Base-by-base conservation (phyloP, 1,140 invertebrate species). In the Oryzaephilus surinamensis region DNA sequence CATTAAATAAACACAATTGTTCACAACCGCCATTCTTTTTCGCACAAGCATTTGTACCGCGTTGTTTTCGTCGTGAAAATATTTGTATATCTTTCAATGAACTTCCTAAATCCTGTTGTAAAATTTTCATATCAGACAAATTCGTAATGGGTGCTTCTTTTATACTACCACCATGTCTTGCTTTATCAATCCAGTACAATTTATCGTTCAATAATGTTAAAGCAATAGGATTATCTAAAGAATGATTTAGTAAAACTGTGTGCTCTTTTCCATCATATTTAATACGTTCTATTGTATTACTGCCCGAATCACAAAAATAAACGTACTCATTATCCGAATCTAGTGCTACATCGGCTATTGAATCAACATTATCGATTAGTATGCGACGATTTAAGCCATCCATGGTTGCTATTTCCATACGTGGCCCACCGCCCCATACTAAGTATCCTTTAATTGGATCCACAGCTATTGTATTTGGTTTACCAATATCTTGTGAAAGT, bases 271-370 rank as follows among this genome's bases (percentile, higher is more conserved):
- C 92, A 64, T 92, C 80, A 57, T 76, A 77, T 17, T 63, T 62
- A 34, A 71, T 71, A 32, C 78, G 74, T 70, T 96, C 93, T 38
- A 98, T 85, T 48, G 80, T 84, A 49, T 88, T 82, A 13, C 73
- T 74, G 48, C 78, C 75, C 0, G 81, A 76, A 63, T 97, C 93
- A 48, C 84, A 84, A 80, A 93, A 97, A 63, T 96, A 98, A 3
- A 97, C 70, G 35, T 46, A 36, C 33, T 41, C 39, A 24, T 59
- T 48, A 32, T 55, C 54, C 1, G 43, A 51, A 44, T 81, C 76
- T 20, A 81, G 55, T 1, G 76, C 62, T 20, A 83, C 61, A 55
- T 78, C 77, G 1, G 64, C 65, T 17, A 76, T 42, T 64, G 62
- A 48, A 73, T 71, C 32, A 73, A 55, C 7, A 80, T 50, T n/a